Percentiles rank a stretch among this genome's conserved stretches.
These are phyloP conservation scores for Prinia subflava DNA, from an alignment of 2,113 vertebrate genomes.

Conservation along the genomic window DNA sequence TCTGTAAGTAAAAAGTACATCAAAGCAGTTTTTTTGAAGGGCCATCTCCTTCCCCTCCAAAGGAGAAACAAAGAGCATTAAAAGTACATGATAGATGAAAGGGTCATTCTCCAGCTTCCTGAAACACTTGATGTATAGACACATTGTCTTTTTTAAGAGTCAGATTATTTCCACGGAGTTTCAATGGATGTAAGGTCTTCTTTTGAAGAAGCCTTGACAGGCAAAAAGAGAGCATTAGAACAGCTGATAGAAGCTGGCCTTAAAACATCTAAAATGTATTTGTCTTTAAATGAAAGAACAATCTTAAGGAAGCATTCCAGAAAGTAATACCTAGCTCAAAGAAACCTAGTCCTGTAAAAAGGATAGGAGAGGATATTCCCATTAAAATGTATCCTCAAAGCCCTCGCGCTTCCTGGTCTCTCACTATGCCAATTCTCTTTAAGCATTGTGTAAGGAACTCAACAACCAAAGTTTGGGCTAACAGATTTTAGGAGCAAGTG, in stretches of 20 bases:
- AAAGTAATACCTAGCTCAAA: not conserved
- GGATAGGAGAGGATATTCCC: not conserved
- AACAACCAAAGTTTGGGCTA: fast-evolving
- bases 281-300: not conserved
- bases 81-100: not conserved
- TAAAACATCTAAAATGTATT: not conserved
- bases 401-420: not conserved
- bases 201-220: not conserved
- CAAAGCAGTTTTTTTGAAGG: not conserved
- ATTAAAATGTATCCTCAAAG: not conserved
- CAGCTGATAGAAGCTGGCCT: not conserved
- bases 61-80: not conserved
- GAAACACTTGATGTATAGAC: not conserved
- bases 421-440: not conserved
- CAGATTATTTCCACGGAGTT: not conserved
- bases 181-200: not conserved
- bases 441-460: not conserved
- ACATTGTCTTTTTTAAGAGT: not conserved
- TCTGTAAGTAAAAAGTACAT: not conserved
- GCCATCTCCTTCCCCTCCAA: not conserved
- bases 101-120: not conserved
- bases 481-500: not conserved
- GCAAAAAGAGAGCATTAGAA: not conserved
- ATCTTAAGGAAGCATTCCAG: not conserved
- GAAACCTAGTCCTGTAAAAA: not conserved